phyloP scores from a whole-genome alignment of 1,140 invertebrate genomes.

The Hyposmocoma kahamanoa region DNA sequence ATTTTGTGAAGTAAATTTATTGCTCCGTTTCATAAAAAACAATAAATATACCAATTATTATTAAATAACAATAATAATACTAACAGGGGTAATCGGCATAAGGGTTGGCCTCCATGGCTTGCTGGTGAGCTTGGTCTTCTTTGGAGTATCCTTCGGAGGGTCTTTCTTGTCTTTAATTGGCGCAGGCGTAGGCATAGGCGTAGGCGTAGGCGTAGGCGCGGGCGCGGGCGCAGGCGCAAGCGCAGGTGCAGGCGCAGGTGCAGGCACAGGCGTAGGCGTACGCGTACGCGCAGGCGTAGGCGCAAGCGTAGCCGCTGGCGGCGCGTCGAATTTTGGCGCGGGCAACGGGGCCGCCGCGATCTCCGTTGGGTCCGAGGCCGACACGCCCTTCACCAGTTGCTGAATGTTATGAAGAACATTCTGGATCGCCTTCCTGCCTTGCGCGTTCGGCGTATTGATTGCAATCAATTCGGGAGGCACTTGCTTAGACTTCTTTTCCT shows the following conservation, averaged over 20 bases:
- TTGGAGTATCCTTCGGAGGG: slow-evolving; percentile 47
- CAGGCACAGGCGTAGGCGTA: no score
- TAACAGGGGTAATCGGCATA: slow-evolving; percentile 76
- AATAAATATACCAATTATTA: slow-evolving; percentile 12
- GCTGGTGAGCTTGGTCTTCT: slow-evolving; percentile 67
- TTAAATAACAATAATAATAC: no score
- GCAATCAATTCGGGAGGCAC: slow-evolving; percentile 68
- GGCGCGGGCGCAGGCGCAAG: slow-evolving; percentile 29
- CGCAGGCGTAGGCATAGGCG: not conserved
- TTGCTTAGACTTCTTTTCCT: slow-evolving; percentile 36
- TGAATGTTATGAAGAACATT: slow-evolving; percentile 70
- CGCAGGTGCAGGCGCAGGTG: slow-evolving; percentile 41
- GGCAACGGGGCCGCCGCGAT: slow-evolving; percentile 43
- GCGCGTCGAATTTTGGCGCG: slow-evolving; percentile 25
- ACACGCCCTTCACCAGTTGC: slow-evolving; percentile 61
- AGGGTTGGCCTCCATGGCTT: slow-evolving; percentile 81
- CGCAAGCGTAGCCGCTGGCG: slow-evolving; percentile 1
- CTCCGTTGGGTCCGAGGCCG: slow-evolving; percentile 56
- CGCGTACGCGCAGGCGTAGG: not conserved
- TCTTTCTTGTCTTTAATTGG: slow-evolving; percentile 34
- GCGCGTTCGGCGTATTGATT: slow-evolving; percentile 60
- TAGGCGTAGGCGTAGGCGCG: slow-evolving; percentile 7
- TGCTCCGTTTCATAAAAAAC: no score
- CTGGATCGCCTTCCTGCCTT: slow-evolving; percentile 60
- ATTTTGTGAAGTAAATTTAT: not conserved